Evolutionary conservation across 2,113 vertebrate species (phyloP), one percentile per base, ranked within the genome.

Genomic region (Probosciger aterrimus): DNA sequence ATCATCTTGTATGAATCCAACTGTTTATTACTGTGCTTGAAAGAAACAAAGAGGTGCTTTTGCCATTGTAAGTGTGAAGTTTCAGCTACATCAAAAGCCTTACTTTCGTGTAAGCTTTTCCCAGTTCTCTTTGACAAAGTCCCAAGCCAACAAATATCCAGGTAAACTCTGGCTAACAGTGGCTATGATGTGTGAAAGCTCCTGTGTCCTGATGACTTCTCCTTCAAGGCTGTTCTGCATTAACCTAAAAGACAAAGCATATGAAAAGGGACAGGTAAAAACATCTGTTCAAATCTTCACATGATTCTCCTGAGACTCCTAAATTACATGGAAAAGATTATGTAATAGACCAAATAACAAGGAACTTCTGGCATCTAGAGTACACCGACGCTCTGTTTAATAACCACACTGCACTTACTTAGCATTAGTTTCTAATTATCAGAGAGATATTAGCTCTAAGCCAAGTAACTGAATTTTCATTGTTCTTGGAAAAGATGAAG

Each of bases 71-170:
- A 78, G 3, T 39, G 2, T 65, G 5, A 76, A n/a, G 16, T 44
- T 81, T 47, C 52, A 71, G 67, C 24, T 39, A 8, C 15, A 85
- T 75, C 27, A 90, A 70, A 77, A 87, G 52, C 31, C 99, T 98
- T 98, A 99, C 99, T 98, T 99, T 65, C 98, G 96, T 86, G 98
- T 98, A 92, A 99, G 98, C 37, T 94, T 96, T 92, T 98, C 98
- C 99, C 99, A 99, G 96, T 99, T 99, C 93, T 99, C 98, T 95
- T 99, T 99, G 53, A 99, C 98, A 75, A 99, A 99, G 96, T 99
- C 98, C 99, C 99, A 99, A 25, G 98, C 98, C 93, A 99, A 90
- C 76, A 99, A 97, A 95, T 98, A 97, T 35, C 99, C 99, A 22
- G 98, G 94, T 78, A 99, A 98, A 94, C 91, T 96, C 13, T 75